Conservation (phyloP, 2,888 invertebrate genomes). For the Pyrochroa serraticornis region DNA sequence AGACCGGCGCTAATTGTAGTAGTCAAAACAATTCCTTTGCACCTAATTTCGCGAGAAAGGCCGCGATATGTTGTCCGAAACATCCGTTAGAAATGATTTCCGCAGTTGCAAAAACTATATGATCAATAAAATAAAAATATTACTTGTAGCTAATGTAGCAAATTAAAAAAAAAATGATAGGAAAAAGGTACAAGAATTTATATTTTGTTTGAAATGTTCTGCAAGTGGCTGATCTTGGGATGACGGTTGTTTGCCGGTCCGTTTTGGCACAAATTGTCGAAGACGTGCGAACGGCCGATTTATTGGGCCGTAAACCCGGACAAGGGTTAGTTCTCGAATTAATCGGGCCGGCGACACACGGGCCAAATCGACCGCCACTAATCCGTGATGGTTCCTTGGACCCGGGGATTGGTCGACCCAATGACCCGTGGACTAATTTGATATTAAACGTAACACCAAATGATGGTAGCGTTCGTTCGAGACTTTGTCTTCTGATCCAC, state of each 20-base stretch:
- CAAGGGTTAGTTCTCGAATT: constrained; percentile 19
- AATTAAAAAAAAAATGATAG: too few species aligned
- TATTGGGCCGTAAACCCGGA: constrained; percentile 19
- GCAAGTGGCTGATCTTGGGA: too few species aligned
- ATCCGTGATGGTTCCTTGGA: constrained; percentile 16
- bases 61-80: too few species aligned
- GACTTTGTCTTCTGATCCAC: constrained; percentile 19
- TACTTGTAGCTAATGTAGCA: too few species aligned
- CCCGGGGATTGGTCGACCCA: constrained; percentile 31
- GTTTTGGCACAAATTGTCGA: constrained; percentile 13
- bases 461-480: constrained; percentile 35
- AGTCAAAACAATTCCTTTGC: too few species aligned
- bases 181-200: too few species aligned
- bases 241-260: constrained; percentile 3
- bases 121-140: too few species aligned
- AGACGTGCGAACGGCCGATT: constrained; percentile 21
- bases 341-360: constrained; percentile 4
- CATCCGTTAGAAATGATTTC: too few species aligned
- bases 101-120: too few species aligned
- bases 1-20: too few species aligned
- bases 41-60: too few species aligned
- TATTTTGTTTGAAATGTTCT: too few species aligned
- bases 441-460: constrained; percentile 53
- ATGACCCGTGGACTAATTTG: constrained; percentile 57
- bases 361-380: constrained; percentile 19